Base-by-base conservation (phyloP, 2,888 invertebrate species). In the Hypercompe scribonia region DNA sequence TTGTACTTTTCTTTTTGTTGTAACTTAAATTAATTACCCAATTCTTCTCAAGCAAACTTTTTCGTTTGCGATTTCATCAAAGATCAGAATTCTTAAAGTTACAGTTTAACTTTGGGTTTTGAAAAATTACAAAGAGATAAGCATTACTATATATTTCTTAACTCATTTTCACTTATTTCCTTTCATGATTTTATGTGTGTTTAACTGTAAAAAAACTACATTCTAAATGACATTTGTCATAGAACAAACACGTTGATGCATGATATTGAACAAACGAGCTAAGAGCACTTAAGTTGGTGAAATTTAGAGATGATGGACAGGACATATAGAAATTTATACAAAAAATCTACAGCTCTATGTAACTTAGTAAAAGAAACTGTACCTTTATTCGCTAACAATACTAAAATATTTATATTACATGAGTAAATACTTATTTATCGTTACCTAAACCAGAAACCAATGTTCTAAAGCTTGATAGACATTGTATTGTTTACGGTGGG, bases 391-490 rank as follows among this genome's bases (percentile, higher is more conserved):
- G 13, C 24, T 36, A 64, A 10, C n/a, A 13, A 65, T 28, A 10
- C 3, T 36, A 65, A 65, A 36, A 65, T 36, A 36, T 0, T 50
- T 0, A 18, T 18, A 18, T 46, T 18, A 5, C 18, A 46, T 18
- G 15, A 7, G 21, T 50, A 50, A 21, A 10, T 54, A 28, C 11
- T 28, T 54, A 28, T 13, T 61, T 0, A 61, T 31, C 28, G 31
- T 28, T 31, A 61, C 61, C 18, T 18, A 31, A 18, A 61, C 61
- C 31, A 2, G 28, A 31, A 31, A 61, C 31, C 61, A 31, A 88
- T 91, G 90, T 89, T 86, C 77, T 77, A 74, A 91, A 92, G 90
- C 92, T 91, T 74, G 87, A 85, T 86, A 88, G 89, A 88, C 87
- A 87, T 87, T 81, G 81, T 82, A 81, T 84, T 80, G 78, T 71